A percentile compares a stretch with the other conserved stretches of the same genome.
Conservation (phyloP, 2,888 invertebrate genomes). For the Spatulosminthurus flaviceps region DNA sequence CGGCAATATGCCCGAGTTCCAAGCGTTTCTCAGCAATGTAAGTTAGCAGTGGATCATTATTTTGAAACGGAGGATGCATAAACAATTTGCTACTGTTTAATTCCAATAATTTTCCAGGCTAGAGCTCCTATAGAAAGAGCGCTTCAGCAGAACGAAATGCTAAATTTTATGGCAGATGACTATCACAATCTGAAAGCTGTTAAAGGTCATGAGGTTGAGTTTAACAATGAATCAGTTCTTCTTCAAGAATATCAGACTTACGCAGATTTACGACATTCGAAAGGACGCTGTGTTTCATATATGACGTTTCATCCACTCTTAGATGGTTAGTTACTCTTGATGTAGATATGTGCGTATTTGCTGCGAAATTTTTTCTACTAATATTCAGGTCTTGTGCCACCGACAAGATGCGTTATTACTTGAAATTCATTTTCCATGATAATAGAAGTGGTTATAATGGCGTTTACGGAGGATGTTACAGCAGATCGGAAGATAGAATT, state of each 20-base stretch:
- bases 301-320: slow-evolving; percentile 62
- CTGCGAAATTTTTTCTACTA: neutral
- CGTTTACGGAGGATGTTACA: slow-evolving; percentile 59
- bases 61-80: no score
- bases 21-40: slow-evolving; percentile 54
- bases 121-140: slow-evolving; percentile 40
- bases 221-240: slow-evolving; percentile 57
- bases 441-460: slow-evolving; percentile 60
- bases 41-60: neutral
- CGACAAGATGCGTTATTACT: neutral
- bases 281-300: slow-evolving; percentile 56
- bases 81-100: no score
- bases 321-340: slow-evolving; percentile 50
- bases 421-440: neutral
- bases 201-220: slow-evolving; percentile 61
- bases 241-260: slow-evolving; percentile 61
- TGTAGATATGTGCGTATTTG: no score
- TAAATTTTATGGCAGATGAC: slow-evolving; percentile 58
- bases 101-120: slow-evolving; percentile 16
- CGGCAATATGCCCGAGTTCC: no score
- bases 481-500: slow-evolving; percentile 59
- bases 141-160: slow-evolving; percentile 62
- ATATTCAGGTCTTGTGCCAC: neutral
- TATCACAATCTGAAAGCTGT: slow-evolving; percentile 56
- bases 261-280: slow-evolving; percentile 58